phyloP scores from a whole-genome alignment of 2,797 vertebrate genomes.

The Anas acuta region DNA sequence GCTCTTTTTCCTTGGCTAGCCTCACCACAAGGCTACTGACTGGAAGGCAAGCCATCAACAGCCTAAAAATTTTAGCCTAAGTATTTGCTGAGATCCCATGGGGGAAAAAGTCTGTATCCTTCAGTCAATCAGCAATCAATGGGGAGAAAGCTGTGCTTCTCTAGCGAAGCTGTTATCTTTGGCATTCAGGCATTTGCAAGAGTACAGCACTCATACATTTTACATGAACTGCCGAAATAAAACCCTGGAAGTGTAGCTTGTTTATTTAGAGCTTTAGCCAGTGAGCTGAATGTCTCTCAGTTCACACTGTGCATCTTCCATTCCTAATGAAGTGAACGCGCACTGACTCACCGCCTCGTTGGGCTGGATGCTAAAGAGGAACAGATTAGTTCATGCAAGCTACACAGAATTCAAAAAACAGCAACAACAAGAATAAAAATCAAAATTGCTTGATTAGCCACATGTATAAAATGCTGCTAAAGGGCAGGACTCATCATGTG shows the following conservation, averaged over 20 bases:
- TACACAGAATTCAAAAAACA: background rate
- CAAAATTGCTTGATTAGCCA: background rate
- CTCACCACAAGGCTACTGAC: background rate
- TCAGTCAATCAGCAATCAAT: background rate
- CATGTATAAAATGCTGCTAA: background rate
- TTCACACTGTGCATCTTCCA: background rate
- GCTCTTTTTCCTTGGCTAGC: background rate
- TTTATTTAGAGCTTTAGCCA: background rate
- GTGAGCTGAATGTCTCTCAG: background rate
- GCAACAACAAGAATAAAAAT: background rate
- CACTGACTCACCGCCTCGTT: background rate
- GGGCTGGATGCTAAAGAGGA: background rate
- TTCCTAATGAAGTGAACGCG: background rate
- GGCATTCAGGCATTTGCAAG: background rate
- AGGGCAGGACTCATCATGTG: background rate
- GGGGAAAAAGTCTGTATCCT: accelerated
- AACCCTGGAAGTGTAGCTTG: background rate
- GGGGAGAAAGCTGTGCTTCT: background rate
- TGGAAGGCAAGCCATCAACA: background rate
- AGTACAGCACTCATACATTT: background rate
- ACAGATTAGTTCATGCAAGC: background rate
- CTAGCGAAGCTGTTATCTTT: background rate
- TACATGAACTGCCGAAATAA: background rate
- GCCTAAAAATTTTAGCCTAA: background rate
- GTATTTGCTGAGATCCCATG: accelerated